phyloP scores from a whole-genome alignment of 2,113 vertebrate genomes.

The Montifringilla adamsi region DNA sequence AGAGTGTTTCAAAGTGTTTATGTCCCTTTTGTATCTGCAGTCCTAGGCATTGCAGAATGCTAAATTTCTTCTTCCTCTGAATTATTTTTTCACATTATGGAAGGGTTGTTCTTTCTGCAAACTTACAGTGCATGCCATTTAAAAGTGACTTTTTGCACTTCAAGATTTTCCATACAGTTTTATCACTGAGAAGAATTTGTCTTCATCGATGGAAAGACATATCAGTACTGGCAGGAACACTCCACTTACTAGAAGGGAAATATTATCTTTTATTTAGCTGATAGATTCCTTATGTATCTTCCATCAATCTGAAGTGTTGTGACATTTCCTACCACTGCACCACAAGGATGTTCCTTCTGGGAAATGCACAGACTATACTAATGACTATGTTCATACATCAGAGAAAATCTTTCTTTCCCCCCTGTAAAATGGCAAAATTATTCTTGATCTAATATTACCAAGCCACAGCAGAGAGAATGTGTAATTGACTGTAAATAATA shows the following conservation, averaged over 20 bases:
- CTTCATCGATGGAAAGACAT: not conserved
- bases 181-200: slow-evolving; percentile 1
- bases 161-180: not conserved
- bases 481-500: slow-evolving; percentile 49
- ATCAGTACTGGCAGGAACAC: not conserved
- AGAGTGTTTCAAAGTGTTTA: not conserved
- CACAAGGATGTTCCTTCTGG: slow-evolving; percentile 26
- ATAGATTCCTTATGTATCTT: slow-evolving; percentile 8
- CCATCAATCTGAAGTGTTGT: not conserved
- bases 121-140: not conserved
- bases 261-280: slow-evolving; percentile 9
- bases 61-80: not conserved
- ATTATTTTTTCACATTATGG: not conserved
- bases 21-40: not conserved
- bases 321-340: slow-evolving; percentile 25
- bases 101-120: not conserved
- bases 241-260: slow-evolving; percentile 30
- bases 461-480: not conserved
- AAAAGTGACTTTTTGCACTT: not conserved
- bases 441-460: not conserved
- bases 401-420: not conserved
- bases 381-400: not conserved
- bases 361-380: slow-evolving; percentile 27
- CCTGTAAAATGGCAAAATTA: slow-evolving; percentile 7
- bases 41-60: not conserved